Percentiles rank a stretch among this genome's conserved stretches.
These are phyloP conservation scores for Pteronotus mesoamericanus DNA, from an alignment of 2,797 vertebrate genomes.

Conservation along the genomic window DNA sequence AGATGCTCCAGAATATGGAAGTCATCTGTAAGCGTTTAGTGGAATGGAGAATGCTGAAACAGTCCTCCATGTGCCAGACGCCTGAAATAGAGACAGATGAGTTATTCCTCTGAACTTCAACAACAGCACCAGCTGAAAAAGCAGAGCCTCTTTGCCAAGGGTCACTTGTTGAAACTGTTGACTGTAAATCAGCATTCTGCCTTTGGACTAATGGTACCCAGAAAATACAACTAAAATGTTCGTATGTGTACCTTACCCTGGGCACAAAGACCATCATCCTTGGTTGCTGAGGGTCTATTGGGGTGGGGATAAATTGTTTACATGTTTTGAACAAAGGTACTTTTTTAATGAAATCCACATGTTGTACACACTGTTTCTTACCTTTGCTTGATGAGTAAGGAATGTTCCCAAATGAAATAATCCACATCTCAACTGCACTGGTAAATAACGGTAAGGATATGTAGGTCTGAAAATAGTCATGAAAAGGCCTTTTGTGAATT, in stretches of 20 bases:
- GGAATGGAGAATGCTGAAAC: slow-evolving; percentile 67
- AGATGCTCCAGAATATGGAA: slow-evolving; percentile 77
- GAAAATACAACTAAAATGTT: slow-evolving; percentile 50
- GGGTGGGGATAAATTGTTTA: not conserved
- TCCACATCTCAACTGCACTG: not conserved
- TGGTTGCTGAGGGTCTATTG: not conserved
- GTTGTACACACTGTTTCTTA: not conserved
- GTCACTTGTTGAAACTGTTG: slow-evolving; percentile 76
- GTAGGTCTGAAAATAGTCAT: slow-evolving; percentile 24
- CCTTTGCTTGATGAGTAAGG: slow-evolving; percentile 33
- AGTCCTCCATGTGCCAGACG: slow-evolving; percentile 77
- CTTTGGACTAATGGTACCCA: slow-evolving; percentile 49
- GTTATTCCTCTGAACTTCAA: slow-evolving; percentile 75
- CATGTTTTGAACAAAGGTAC: not conserved
- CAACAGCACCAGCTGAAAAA: slow-evolving; percentile 80
- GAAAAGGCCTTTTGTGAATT: not conserved
- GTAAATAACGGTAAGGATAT: slow-evolving; percentile 15
- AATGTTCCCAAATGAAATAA: slow-evolving; percentile 43
- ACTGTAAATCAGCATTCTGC: slow-evolving; percentile 73
- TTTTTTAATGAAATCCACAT: slow-evolving; percentile 35
- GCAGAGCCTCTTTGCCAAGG: slow-evolving; percentile 76
- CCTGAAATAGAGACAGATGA: slow-evolving; percentile 79
- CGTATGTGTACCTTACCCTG: slow-evolving; percentile 21
- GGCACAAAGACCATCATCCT: not conserved
- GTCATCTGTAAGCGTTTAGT: slow-evolving; percentile 80